A percentile compares a stretch with the other conserved stretches of the same genome.
Conservation (phyloP, 2,113 vertebrate species). For the Tachysurus fulvidraco region DNA sequence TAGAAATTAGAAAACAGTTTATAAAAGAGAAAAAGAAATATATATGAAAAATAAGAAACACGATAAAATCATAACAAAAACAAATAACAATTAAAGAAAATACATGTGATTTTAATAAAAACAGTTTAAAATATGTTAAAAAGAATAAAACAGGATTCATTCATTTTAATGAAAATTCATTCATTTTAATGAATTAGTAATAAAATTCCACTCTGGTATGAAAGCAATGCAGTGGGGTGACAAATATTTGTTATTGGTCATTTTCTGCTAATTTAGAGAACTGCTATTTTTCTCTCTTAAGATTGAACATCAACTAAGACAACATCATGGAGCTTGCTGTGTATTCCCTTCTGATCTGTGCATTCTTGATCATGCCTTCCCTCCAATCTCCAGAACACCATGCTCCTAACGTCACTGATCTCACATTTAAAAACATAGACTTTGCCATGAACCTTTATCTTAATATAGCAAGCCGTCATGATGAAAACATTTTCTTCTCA, state of each 20-base stretch:
- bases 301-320: neutral
- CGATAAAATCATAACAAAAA: no score
- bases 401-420: slow-evolving; percentile 64
- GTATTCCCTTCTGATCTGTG: slow-evolving; percentile 53
- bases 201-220: no score
- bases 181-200: neutral
- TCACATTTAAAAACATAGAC: slow-evolving; percentile 79
- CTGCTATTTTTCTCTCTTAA: slow-evolving; percentile 14
- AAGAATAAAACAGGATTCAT: no score
- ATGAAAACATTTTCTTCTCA: slow-evolving; percentile 86
- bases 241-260: no score
- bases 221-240: neutral
- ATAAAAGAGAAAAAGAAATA: no score
- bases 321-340: slow-evolving; percentile 58
- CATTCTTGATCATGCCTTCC: slow-evolving; percentile 52
- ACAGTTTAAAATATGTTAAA: no score
- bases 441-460: slow-evolving; percentile 88
- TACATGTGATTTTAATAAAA: no score
- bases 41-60: no score
- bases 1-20: no score
- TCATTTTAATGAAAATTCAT: no score
- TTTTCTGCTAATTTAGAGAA: neutral
- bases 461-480: slow-evolving; percentile 79
- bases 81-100: no score
- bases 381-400: slow-evolving; percentile 44